Evolutionary conservation across 2,888 invertebrate genomes (phyloP), one percentile per base, ranked within the genome.

Genomic region (Miltochrista miniata): DNA sequence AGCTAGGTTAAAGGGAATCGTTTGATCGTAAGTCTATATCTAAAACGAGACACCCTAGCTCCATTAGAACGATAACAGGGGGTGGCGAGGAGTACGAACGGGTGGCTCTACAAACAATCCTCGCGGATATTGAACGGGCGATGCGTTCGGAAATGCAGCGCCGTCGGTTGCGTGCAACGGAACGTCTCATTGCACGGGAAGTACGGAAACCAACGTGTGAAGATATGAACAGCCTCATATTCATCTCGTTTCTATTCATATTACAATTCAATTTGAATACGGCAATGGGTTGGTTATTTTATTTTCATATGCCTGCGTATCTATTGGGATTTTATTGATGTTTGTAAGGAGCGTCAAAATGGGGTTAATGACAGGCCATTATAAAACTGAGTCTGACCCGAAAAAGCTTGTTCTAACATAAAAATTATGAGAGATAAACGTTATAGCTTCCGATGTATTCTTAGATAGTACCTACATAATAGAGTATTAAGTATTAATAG

Each of bases 121-220:
- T 79, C 85, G 84, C 87, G 89, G 89, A 90, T 90, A 90, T 90
- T 90, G 90, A 90, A 89, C 89, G 88, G n/a, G 74, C 76, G 84
- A 84, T 89, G 90, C 88, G 88, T 90, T 87, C 78, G 90, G 89
- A 89, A 89, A 89, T 87, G 86, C 87, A 83, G 74, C 75, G 74
- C 75, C 73, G 78, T 73, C 79, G 82, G 76, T 80, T 85, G 87
- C 83, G 83, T 85, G 81, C 78, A 74, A 68, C 71, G 78, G 80
- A 81, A 77, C 81, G 79, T 82, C 81, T 81, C 84, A 81, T 80
- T 79, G 84, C 81, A 66, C 75, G 72, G 64, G 69, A 73, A 79
- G 7, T 30, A 30, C 30, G 5, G 5, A 30, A 7, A 31, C 76
- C 77, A 77, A 80, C 78, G 83, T 82, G 83, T 79, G 83, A 84